These are phyloP conservation scores for Eulemur rufifrons DNA, from an alignment of 2,113 vertebrate genomes.

Conservation along the genomic window DNA sequence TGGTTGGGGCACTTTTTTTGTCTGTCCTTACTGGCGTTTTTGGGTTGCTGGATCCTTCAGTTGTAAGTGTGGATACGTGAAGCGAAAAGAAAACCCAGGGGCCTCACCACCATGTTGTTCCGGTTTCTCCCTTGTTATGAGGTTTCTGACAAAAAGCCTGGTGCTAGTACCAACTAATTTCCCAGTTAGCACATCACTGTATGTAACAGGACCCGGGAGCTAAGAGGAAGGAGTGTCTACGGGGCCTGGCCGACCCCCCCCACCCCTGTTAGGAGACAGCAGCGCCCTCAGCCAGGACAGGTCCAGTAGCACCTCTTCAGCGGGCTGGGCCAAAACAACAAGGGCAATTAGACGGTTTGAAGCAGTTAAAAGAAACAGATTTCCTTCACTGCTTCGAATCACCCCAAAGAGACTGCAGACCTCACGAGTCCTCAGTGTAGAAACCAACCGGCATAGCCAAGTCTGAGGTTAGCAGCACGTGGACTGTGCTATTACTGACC, in stretches of 20 bases:
- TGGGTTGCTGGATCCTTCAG: neutral
- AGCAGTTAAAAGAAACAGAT: neutral
- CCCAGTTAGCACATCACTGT: neutral
- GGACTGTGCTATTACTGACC: rapidly evolving
- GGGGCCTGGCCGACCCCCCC: rapidly evolving
- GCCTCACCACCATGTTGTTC: rapidly evolving
- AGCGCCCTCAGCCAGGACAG: rapidly evolving
- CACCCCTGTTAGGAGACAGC: neutral
- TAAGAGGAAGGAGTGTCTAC: neutral
- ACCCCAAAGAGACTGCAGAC: neutral
- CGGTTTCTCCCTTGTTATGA: neutral
- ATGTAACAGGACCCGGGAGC: rapidly evolving
- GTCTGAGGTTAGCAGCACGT: rapidly evolving
- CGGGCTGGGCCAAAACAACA: too few species aligned
- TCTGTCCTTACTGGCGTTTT: neutral
- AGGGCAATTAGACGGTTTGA: rapidly evolving
- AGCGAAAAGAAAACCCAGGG: neutral
- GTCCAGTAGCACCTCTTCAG: rapidly evolving
- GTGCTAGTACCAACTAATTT: rapidly evolving
- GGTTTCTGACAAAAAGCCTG: neutral
- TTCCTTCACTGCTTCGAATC: neutral
- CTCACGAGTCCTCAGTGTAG: rapidly evolving
- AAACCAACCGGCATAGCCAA: rapidly evolving
- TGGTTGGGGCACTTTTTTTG: too few species aligned
- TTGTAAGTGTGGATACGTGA: neutral